Evolutionary conservation across 2,797 vertebrate species (phyloP), one percentile per base, ranked within the genome.

Genomic region (Argentina silus): DNA sequence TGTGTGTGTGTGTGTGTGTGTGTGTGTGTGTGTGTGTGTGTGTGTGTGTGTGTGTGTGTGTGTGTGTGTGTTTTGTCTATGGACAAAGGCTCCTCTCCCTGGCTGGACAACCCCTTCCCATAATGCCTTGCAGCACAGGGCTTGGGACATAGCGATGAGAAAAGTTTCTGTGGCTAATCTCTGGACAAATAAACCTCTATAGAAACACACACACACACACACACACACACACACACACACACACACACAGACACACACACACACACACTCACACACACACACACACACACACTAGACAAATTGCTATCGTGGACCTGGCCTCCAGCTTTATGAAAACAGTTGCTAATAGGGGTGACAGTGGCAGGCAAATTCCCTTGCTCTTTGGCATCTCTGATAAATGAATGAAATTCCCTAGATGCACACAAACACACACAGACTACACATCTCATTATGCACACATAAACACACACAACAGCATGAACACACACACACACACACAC

Each of bases 111-210:
- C 92, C 87, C 0, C 86, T 90, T 90, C 89, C 91, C 91, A 92
- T 87, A 91, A 93, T 91, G 88, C 90, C 87, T 45, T 67, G 84
- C 86, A 85, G 78, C 15, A 7, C 72, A 81, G 57, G 76, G 80
- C 80, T 72, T 12, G 86, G 75, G 86, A 78, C 85, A 72, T 83
- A 90, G 92, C 87, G 88, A 88, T 91, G 89, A 91, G 90, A 92
- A 36, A 90, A 86, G 91, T 91, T 91, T 89, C 91, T 90, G 90
- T 91, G 84, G 87, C 90, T 93, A 94, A 94, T 94, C 92, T 91
- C 88, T 80, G 78, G 86, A 91, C 90, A 93, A 93, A 93, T 89
- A 92, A 87, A 86, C 55, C 70, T 73, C 78, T 88, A 86, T 87
- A 86, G 84, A 91, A 80, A 88, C 79, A 60, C 48, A 81, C 85